These are phyloP conservation scores for Cephus nigrinus DNA, from an alignment of 2,888 invertebrate species.

Conservation along the genomic window DNA sequence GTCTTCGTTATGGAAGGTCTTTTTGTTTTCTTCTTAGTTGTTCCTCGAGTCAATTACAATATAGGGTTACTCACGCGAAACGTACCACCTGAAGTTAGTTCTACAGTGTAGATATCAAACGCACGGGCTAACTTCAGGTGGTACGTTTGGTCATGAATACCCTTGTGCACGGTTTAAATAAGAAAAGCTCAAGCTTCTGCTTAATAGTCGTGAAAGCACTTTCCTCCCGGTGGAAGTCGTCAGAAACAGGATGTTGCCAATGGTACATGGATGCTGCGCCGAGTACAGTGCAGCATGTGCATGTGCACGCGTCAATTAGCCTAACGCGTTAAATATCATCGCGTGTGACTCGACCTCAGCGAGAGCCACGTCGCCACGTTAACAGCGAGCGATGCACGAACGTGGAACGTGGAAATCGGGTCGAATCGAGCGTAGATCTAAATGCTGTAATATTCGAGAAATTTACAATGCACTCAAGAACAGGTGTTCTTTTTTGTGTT, in stretches of 20 bases:
- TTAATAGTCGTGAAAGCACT: background rate
- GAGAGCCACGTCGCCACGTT: background rate
- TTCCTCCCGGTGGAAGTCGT: background rate
- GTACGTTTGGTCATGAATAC: background rate
- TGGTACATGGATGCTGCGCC: background rate
- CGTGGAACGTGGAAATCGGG: background rate
- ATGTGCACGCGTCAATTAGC: slow-evolving; percentile 28
- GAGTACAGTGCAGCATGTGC: background rate
- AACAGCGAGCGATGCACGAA: background rate
- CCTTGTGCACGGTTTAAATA: background rate
- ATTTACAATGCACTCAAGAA: background rate
- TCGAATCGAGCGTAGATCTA: background rate
- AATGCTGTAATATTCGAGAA: background rate
- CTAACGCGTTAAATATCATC: slow-evolving; percentile 4
- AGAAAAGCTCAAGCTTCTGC: background rate
- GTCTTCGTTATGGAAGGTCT: background rate
- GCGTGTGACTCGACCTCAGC: background rate
- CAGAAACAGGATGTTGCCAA: background rate
- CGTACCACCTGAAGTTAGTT: background rate
- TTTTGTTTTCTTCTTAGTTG: background rate
- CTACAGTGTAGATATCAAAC: background rate
- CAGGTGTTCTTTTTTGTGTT: slow-evolving; percentile 31
- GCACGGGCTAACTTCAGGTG: background rate
- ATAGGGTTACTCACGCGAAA: background rate
- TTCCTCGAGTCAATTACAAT: background rate